These are phyloP conservation scores for Ophioderma brevispina DNA, from an alignment of 35 echinoderm and acorn worm genomes.

Conservation along the genomic window DNA sequence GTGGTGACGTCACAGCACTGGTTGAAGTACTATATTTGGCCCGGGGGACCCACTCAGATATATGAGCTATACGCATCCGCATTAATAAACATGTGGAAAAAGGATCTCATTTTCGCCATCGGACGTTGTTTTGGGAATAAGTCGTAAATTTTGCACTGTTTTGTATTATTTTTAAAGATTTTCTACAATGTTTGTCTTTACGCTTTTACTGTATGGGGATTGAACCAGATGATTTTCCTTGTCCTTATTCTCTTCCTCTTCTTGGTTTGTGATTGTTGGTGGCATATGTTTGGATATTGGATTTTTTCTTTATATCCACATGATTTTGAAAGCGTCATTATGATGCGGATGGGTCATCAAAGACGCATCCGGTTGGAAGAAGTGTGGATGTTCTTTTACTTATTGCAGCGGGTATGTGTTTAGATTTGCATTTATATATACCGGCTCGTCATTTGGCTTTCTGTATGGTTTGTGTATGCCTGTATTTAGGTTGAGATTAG, in stretches of 20 bases:
- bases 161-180: no score
- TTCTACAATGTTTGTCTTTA: neutral
- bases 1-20: no score
- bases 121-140: no score
- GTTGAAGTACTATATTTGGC: no score
- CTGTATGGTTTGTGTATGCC: slow-evolving; percentile 13
- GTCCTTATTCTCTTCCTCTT: neutral
- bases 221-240: neutral
- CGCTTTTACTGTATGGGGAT: neutral
- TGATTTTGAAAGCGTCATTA: slow-evolving; percentile 7
- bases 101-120: no score
- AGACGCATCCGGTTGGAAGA: neutral
- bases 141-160: no score
- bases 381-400: neutral
- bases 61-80: no score
- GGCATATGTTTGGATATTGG: neutral
- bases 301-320: neutral
- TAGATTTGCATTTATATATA: neutral
- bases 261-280: neutral
- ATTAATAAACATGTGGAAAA: no score
- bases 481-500: neutral
- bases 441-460: neutral
- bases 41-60: no score
- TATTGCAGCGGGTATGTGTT: neutral
- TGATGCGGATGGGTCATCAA: slow-evolving; percentile 1